Conservation (phyloP, 2,113 vertebrate species). For the Xenopus laevis region DNA sequence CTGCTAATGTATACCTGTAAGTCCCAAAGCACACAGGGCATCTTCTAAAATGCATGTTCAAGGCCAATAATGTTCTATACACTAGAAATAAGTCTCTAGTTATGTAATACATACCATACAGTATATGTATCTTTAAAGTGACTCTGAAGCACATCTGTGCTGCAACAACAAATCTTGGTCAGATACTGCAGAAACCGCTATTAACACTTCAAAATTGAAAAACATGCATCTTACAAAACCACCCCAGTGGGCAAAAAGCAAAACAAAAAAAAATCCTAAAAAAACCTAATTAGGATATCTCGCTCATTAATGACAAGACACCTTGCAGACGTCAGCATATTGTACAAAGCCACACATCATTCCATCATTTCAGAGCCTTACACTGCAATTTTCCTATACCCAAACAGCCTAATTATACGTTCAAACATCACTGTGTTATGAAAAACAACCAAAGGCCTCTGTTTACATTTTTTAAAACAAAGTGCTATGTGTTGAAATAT, state of each 20-base stretch:
- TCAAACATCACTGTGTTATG: neutral
- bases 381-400: slow-evolving; percentile 22
- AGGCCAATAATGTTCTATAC: too few species aligned
- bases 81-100: too few species aligned
- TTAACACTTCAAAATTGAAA: too few species aligned
- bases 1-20: too few species aligned
- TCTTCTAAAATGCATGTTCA: too few species aligned
- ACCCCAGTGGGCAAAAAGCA: neutral
- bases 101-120: too few species aligned
- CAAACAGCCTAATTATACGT: slow-evolving; percentile 31
- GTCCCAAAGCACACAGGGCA: too few species aligned
- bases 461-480: neutral
- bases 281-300: slow-evolving; percentile 21
- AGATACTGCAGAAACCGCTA: too few species aligned
- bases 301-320: slow-evolving; percentile 33
- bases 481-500: neutral
- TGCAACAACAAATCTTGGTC: too few species aligned
- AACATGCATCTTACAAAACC: neutral
- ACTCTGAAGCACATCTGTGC: too few species aligned
- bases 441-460: neutral
- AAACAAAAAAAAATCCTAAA: neutral
- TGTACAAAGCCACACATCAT: slow-evolving; percentile 5
- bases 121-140: too few species aligned
- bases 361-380: slow-evolving; percentile 33
- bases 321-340: slow-evolving; percentile 22